A percentile compares a stretch with the other conserved stretches of the same genome.
These are phyloP conservation scores for Amorpha juglandis DNA, from an alignment of 2,888 invertebrate genomes.

Conservation along the genomic window DNA sequence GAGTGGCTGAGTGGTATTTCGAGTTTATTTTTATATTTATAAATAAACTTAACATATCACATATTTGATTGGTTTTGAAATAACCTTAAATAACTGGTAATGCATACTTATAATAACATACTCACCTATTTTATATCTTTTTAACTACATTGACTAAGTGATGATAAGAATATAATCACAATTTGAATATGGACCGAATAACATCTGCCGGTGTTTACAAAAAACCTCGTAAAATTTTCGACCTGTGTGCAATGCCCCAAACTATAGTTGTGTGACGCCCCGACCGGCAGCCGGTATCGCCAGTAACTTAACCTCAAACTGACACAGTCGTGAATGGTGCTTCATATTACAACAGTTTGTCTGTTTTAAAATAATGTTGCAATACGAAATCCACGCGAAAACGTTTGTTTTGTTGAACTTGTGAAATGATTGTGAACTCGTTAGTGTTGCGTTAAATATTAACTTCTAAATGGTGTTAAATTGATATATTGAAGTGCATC, in stretches of 20 bases:
- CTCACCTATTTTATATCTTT: too few relatives aligned
- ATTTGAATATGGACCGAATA: neutral
- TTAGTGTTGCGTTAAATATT: neutral
- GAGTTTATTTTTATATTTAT: too few relatives aligned
- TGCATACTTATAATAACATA: too few relatives aligned
- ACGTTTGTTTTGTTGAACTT: slow-evolving; percentile 32
- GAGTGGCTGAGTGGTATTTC: too few relatives aligned
- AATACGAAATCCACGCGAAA: slow-evolving; percentile 29
- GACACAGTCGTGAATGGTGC: slow-evolving; percentile 80
- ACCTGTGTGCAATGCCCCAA: slow-evolving; percentile 63
- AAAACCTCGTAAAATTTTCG: slow-evolving; percentile 41
- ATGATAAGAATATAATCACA: too few relatives aligned
- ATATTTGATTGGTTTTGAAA: too few relatives aligned
- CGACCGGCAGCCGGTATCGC: slow-evolving; percentile 76
- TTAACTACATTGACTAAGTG: too few relatives aligned
- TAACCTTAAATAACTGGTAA: too few relatives aligned
- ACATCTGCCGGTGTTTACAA: slow-evolving; percentile 8
- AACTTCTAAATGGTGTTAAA: slow-evolving; percentile 41
- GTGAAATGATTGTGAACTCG: neutral
- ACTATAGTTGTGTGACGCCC: slow-evolving; percentile 68
- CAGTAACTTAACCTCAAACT: slow-evolving; percentile 83
- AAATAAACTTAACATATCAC: too few relatives aligned
- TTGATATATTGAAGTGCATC: slow-evolving; percentile 46
- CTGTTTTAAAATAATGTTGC: slow-evolving; percentile 53
- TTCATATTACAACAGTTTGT: slow-evolving; percentile 72